These are phyloP conservation scores for Denticeps clupeoides DNA, from an alignment of 2,797 vertebrate species.

Conservation along the genomic window DNA sequence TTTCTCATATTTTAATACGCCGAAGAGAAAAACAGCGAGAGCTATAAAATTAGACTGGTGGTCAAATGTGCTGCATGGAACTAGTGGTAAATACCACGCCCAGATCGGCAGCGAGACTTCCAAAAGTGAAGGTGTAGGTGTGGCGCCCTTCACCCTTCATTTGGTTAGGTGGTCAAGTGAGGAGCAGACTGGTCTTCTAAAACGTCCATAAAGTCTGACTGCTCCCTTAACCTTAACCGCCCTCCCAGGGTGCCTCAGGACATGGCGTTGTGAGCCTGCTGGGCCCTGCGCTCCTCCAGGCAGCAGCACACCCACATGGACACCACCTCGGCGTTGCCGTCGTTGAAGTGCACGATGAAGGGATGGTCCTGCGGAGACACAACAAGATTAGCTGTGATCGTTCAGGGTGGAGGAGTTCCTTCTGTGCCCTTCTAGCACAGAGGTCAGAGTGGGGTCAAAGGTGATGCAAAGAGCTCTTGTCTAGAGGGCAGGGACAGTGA, in stretches of 20 bases:
- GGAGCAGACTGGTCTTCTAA: too few relatives aligned
- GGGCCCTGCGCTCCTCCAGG: conserved; percentile 75
- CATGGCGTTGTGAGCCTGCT: conserved; percentile 48
- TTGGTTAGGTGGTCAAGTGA: too few relatives aligned
- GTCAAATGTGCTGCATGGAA: too few relatives aligned
- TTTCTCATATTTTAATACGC: background rate
- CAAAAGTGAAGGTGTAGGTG: too few relatives aligned
- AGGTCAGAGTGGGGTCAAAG: conserved; percentile 27
- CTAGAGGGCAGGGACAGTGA: conserved; percentile 38
- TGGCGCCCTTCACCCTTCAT: too few relatives aligned
- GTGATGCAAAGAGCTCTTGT: conserved; percentile 32
- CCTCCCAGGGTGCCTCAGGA: conserved; percentile 36
- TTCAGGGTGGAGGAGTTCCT: too few relatives aligned
- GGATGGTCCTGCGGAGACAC: conserved; percentile 69
- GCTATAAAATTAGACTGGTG: background rate
- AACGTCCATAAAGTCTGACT: too few relatives aligned
- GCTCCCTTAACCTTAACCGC: background rate
- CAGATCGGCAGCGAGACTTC: too few relatives aligned
- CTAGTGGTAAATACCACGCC: too few relatives aligned
- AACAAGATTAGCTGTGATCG: background rate
- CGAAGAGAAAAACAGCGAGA: too few relatives aligned
- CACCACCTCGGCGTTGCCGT: conserved; percentile 81
- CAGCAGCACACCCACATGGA: conserved; percentile 95
- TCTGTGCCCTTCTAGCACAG: too few relatives aligned
- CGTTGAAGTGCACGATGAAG: conserved; percentile 86